A percentile compares a stretch with the other conserved stretches of the same genome.
phyloP scores from a whole-genome alignment of 2,797 vertebrate genomes.

The Labeo calbasu region DNA sequence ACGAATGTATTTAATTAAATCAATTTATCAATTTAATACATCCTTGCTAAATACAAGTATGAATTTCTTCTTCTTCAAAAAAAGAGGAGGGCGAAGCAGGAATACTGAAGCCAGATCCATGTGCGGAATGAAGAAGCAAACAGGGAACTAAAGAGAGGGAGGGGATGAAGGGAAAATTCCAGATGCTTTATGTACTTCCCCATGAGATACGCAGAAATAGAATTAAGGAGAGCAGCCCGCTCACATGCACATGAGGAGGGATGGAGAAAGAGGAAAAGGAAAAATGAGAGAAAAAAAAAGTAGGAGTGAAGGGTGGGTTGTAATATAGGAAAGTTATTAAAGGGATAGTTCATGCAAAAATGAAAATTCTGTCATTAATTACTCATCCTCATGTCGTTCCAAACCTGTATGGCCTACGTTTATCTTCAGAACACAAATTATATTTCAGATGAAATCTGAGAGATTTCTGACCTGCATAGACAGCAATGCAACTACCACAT shows the following conservation, averaged over 20 bases:
- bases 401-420: no score
- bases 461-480: no score
- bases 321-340: not conserved
- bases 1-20: not conserved
- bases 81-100: not conserved
- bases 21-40: not conserved
- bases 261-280: slow-evolving; percentile 23
- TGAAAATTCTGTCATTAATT: no score
- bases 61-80: no score
- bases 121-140: slow-evolving; percentile 5
- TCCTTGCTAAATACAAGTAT: not conserved
- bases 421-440: no score
- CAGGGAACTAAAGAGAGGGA: slow-evolving; percentile 21
- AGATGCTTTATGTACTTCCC: slow-evolving; percentile 51
- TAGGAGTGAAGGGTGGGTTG: not conserved
- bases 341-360: no score
- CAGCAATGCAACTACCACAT: no score
- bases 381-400: no score
- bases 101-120: not conserved
- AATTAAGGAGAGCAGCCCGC: slow-evolving; percentile 50
- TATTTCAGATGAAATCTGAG: no score
- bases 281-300: not conserved
- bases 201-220: slow-evolving; percentile 56
- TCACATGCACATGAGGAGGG: slow-evolving; percentile 16
- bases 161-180: slow-evolving; percentile 35